Conservation (phyloP, 2,797 vertebrate genomes). For the Garrulus glandarius region DNA sequence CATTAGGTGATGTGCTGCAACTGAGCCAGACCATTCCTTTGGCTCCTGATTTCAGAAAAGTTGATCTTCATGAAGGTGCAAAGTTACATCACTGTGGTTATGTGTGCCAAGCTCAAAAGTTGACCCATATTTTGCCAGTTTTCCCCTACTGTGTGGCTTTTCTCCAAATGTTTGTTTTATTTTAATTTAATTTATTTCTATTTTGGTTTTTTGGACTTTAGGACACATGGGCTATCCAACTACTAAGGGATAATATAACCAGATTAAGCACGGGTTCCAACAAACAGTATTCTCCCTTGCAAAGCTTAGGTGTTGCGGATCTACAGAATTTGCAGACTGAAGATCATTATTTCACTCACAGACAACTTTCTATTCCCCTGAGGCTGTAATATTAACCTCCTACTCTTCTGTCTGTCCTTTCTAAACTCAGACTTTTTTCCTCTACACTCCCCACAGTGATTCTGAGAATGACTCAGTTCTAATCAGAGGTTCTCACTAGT, state of each 20-base stretch:
- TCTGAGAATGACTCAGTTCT: neutral
- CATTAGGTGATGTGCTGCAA: neutral
- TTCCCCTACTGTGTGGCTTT: neutral
- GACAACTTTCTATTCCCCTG: neutral
- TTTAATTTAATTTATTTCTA: neutral
- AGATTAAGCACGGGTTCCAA: neutral
- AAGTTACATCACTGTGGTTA: neutral
- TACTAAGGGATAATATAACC: neutral
- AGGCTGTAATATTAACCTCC: neutral
- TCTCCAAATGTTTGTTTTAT: neutral
- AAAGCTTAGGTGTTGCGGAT: neutral
- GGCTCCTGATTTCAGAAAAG: neutral
- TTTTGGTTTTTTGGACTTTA: neutral
- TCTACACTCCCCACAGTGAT: neutral
- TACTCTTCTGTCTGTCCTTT: neutral
- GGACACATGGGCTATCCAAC: neutral
- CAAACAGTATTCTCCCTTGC: neutral
- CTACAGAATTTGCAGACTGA: neutral
- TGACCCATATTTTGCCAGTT: neutral
- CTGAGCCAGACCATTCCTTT: neutral
- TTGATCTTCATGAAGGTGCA: neutral
- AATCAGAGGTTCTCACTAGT: neutral
- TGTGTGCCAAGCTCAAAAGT: neutral
- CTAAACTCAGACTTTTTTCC: neutral
- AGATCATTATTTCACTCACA: neutral